phyloP scores from a whole-genome alignment of 1,140 invertebrate genomes.

The Mesaphorura yosii region DNA sequence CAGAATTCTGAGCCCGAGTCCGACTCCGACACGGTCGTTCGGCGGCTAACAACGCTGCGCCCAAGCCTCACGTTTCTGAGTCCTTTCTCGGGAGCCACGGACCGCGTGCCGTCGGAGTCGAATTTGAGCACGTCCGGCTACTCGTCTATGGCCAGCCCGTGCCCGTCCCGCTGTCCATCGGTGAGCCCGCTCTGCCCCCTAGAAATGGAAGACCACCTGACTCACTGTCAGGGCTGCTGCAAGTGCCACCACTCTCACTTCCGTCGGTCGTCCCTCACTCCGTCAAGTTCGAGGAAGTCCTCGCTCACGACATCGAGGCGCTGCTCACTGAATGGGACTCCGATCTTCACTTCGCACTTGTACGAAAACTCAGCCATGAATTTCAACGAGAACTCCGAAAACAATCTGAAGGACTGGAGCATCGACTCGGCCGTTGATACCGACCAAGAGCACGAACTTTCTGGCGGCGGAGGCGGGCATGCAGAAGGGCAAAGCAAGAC shows the following conservation, averaged over 20 bases:
- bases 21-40: constrained; percentile 44
- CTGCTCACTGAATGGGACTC: constrained; percentile 21
- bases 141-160: constrained; percentile 65
- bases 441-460: constrained; percentile 21
- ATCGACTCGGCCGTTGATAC: constrained; percentile 28
- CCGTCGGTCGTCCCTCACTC: constrained; percentile 35
- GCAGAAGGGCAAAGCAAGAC: not conserved
- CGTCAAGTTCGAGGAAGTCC: constrained; percentile 23
- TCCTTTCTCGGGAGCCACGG: constrained; percentile 58
- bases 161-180: constrained; percentile 60
- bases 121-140: constrained; percentile 71
- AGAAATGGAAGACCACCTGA: constrained; percentile 51
- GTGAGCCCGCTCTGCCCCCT: constrained; percentile 59
- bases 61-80: constrained; percentile 59
- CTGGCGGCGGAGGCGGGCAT: constrained; percentile 3
- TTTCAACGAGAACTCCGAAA: not conserved
- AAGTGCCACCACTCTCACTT: constrained; percentile 39
- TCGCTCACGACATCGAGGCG: constrained; percentile 19
- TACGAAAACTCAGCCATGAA: too few relatives aligned
- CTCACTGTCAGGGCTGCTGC: constrained; percentile 19
- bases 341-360: too few relatives aligned
- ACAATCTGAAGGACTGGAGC: not conserved
- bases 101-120: constrained; percentile 60
- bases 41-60: constrained; percentile 18
- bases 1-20: constrained; percentile 60